Base-by-base conservation (phyloP, 1,140 invertebrate genomes). In the Dysdera silvatica region DNA sequence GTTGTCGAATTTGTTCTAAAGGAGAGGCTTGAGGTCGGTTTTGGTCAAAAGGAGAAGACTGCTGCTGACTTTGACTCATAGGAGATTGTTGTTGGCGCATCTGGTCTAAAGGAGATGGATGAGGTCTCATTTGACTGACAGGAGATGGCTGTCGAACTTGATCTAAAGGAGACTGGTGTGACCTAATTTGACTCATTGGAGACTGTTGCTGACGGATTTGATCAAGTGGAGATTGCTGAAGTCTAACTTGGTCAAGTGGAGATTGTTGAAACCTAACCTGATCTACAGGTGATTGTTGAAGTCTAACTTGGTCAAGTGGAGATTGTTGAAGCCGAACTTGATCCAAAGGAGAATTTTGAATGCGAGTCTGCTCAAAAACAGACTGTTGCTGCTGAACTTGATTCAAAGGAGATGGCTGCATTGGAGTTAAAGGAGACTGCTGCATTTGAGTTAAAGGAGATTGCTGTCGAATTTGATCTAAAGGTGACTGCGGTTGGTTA, bases 21-120 rank as follows among this genome's bases (percentile, higher is more conserved):
- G 37, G 37, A 16, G 37, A 40, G 37, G 37, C 14, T 20, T 40
- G 37, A 16, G 16, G 37, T 40, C 14, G 20, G 37, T 40, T 40
- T 16, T 16, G 20, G 16, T 40, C 14, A 20, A 40, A 16, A 20
- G 37, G 37, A 20, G 37, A 40, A 40, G 37, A 40, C 20, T 66
- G 31, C 8, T 59, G 58, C 35, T 67, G 54, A 48, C 81, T 74
- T 43, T 80, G 78, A 5, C 26, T n/a, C 5, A 51, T 28, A 51
- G 16, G 48, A 20, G 37, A 40, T 23, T 51, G 48, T 51, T 51
- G 48, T n/a, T n/a, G n/a, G n/a, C n/a, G n/a, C n/a, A n/a, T n/a
- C n/a, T n/a, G n/a, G n/a, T n/a, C n/a, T n/a, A n/a, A n/a, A 45
- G 41, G 24, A 16, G 41, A 45, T 4, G 24, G n/a, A 8, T 45